These are phyloP conservation scores for Corythaeola cristata DNA, from an alignment of 2,113 vertebrate genomes.

Conservation along the genomic window DNA sequence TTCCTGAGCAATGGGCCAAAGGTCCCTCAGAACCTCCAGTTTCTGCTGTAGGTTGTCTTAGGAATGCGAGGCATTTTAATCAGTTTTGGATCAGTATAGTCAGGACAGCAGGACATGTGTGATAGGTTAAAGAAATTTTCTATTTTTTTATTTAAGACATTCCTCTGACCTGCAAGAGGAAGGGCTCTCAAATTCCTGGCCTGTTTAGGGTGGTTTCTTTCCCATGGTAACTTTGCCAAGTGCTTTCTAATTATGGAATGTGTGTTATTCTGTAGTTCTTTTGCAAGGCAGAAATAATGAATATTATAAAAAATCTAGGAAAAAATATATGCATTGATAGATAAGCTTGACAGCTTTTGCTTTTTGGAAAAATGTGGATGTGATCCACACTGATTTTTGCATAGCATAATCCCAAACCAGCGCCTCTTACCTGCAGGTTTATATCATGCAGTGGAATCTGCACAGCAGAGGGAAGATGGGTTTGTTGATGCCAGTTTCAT, in stretches of 20 bases:
- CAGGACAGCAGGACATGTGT: not conserved
- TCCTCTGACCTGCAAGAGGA: constrained; percentile 37
- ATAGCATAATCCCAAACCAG: not conserved
- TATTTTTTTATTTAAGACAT: not conserved
- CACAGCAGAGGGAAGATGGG: not conserved
- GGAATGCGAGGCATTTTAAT: not conserved
- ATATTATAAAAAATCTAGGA: not conserved
- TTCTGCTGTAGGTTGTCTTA: not conserved
- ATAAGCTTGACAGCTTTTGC: not conserved
- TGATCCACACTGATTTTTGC: not conserved
- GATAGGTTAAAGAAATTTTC: not conserved
- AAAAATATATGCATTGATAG: not conserved
- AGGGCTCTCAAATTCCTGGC: constrained; percentile 42
- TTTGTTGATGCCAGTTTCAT: not conserved
- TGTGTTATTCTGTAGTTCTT: constrained; percentile 7
- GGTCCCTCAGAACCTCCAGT: not conserved
- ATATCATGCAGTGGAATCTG: not conserved
- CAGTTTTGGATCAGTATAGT: not conserved
- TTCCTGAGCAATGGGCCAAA: not conserved
- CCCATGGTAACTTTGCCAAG: constrained; percentile 59
- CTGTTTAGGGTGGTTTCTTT: constrained; percentile 49
- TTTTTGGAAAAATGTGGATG: not conserved
- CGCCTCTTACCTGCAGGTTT: not conserved
- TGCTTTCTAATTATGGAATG: constrained; percentile 61
- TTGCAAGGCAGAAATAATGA: not conserved